phyloP scores from a whole-genome alignment of 2,797 vertebrate species.

The Pantherophis vulpinus region DNA sequence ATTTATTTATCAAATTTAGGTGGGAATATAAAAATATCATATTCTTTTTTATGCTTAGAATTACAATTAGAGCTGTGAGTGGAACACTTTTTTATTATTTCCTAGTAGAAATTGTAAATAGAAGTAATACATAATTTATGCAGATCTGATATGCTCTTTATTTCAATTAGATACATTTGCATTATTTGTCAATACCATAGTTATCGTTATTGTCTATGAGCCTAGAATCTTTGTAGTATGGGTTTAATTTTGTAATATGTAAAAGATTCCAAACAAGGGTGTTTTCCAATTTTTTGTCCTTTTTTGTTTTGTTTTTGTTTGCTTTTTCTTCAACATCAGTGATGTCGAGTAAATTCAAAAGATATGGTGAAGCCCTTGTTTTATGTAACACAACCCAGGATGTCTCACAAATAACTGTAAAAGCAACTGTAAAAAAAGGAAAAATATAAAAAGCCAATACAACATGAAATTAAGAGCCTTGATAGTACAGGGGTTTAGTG shows the following conservation, averaged over 20 bases:
- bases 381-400: neutral
- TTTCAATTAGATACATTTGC: neutral
- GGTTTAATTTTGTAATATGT: neutral
- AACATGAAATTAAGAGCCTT: too few species aligned
- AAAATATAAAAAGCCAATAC: neutral
- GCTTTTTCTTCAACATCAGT: neutral
- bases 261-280: neutral
- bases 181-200: neutral
- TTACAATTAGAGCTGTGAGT: neutral
- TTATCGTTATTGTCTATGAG: neutral
- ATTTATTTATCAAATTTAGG: too few species aligned
- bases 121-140: neutral
- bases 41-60: neutral
- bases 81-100: neutral
- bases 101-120: neutral
- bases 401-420: neutral
- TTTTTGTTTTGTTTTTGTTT: neutral
- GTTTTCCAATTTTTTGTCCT: neutral
- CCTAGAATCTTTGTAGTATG: neutral
- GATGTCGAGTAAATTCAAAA: neutral
- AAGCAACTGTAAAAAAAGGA: neutral
- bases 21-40: neutral
- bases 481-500: too few species aligned
- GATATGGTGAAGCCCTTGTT: neutral
- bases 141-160: neutral